phyloP scores from a whole-genome alignment of 2,113 vertebrate genomes.

The Pontoporia blainvillei region DNA sequence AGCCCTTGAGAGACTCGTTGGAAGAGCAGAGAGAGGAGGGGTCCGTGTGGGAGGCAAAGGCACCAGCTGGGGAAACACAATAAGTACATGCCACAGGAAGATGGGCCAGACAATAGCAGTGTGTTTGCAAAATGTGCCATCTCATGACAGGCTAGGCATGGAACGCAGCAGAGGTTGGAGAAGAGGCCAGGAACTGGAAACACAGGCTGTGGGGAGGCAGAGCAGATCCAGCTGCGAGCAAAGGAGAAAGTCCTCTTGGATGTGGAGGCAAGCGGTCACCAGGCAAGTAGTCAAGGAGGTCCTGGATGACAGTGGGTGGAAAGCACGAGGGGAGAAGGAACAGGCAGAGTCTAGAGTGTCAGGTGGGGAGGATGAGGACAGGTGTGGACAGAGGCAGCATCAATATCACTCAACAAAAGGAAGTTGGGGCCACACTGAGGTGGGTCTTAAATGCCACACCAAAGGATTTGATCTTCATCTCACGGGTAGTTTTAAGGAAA shows the following conservation, averaged over 20 bases:
- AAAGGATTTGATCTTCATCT: neutral
- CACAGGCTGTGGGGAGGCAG: neutral
- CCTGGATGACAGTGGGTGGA: neutral
- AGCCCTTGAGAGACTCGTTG: neutral
- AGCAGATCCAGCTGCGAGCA: neutral
- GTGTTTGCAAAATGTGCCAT: neutral
- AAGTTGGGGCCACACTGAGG: neutral
- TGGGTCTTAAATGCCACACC: neutral
- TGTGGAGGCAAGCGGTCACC: neutral
- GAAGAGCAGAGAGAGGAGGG: neutral
- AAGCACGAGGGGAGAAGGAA: neutral
- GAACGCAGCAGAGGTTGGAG: neutral
- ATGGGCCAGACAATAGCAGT: accelerated
- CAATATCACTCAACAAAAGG: neutral
- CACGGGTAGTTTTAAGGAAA: neutral
- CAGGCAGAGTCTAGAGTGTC: no score
- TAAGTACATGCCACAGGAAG: neutral
- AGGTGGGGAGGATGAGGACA: neutral
- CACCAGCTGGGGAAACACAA: neutral
- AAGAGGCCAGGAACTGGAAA: neutral
- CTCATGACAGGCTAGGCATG: neutral
- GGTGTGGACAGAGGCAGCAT: no score
- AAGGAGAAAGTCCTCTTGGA: neutral
- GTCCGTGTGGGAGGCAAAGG: neutral
- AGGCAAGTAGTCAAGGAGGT: neutral